Evolutionary conservation across 2,113 vertebrate species (phyloP).

Genomic region (Argyrosomus japonicus): DNA sequence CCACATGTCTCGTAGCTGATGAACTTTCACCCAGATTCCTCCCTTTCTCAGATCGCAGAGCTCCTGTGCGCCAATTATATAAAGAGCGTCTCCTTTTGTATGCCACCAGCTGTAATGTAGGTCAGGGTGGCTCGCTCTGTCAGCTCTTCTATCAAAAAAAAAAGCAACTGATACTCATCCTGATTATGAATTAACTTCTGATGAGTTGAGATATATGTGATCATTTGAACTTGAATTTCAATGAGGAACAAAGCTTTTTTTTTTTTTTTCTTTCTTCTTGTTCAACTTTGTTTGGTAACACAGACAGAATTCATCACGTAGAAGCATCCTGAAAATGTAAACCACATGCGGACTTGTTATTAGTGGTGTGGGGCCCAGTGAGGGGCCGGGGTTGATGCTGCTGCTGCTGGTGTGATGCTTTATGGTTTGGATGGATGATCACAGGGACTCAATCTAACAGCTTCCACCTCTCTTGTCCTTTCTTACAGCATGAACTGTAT

Average conservation of each 20-base stretch:
- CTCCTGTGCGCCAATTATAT: conserved; percentile 28
- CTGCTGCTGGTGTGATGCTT: conserved; percentile 1
- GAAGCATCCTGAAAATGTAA: not conserved
- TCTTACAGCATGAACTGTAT: conserved; percentile 91
- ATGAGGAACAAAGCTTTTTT: not conserved
- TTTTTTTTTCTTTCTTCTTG: not conserved
- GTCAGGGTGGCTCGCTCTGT: not conserved
- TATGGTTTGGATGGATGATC: not conserved
- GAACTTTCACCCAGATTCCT: conserved; percentile 83
- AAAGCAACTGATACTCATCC: not conserved
- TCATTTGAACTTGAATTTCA: not conserved
- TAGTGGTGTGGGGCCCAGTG: conserved; percentile 8
- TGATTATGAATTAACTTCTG: not conserved
- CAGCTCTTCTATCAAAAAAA: not conserved
- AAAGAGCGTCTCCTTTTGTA: conserved; percentile 26
- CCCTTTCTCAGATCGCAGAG: conserved; percentile 2
- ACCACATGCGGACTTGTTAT: conserved; percentile 6
- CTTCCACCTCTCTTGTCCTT: not conserved
- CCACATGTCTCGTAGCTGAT: conserved; percentile 22
- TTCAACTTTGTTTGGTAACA: not conserved
- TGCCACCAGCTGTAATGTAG: conserved; percentile 8
- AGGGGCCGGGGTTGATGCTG: not conserved
- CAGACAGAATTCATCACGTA: not conserved
- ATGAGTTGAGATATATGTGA: not conserved
- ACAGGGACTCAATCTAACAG: conserved; percentile 4